A percentile compares a stretch with the other conserved stretches of the same genome.
Conservation (phyloP, 2,888 invertebrate genomes). For the Leucophenga montana region DNA sequence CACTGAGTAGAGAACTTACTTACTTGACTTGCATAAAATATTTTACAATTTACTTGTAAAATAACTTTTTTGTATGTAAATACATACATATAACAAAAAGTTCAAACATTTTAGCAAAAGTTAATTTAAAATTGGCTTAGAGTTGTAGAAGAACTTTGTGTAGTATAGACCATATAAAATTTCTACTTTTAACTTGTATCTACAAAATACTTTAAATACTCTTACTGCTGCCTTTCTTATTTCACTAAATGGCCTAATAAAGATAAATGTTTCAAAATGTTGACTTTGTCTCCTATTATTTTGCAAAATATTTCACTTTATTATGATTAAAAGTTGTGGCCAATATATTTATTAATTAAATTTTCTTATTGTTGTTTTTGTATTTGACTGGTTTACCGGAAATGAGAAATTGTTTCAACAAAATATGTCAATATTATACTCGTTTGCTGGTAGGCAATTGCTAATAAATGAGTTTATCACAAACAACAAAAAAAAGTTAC, state of each 20-base stretch:
- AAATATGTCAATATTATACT: no score
- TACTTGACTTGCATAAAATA: no score
- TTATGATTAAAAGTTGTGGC: no score
- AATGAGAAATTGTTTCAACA: neutral
- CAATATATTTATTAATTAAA: neutral
- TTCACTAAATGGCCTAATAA: neutral
- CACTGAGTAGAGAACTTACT: no score
- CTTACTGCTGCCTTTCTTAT: no score
- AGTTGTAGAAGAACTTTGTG: neutral
- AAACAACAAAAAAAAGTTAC: neutral
- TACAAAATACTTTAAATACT: no score
- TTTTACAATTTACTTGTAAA: no score
- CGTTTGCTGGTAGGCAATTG: no score
- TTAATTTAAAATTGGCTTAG: constrained; percentile 1
- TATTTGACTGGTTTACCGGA: neutral
- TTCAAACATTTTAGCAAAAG: no score
- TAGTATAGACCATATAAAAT: neutral
- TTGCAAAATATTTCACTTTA: no score
- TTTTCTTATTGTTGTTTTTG: neutral
- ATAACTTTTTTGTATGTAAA: no score
- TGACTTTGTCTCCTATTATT: neutral
- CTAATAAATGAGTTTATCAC: constrained; percentile 11
- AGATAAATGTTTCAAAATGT: constrained; percentile 9
- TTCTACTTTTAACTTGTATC: neutral
- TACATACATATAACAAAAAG: no score